Evolutionary conservation across 2,888 invertebrate species (phyloP), one percentile per base, ranked within the genome.

Genomic region (Oxycera nigricornis): DNA sequence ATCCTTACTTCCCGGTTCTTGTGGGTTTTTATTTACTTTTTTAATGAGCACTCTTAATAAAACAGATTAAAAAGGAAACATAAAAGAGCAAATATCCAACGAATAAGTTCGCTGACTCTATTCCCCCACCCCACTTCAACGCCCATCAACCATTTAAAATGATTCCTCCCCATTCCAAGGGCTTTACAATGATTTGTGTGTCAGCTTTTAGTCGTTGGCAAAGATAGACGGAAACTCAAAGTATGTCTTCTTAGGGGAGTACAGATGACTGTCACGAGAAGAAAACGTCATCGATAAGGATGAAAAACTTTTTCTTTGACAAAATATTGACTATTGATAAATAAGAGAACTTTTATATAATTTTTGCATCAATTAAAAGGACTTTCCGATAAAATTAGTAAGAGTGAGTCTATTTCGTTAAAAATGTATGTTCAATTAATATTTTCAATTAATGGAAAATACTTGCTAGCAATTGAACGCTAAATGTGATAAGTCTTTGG

Each of bases 41-140:
- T 76, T 76, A 76, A 76, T 76, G 76, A 76, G 76, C 61, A 61
- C 73, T 76, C 76, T 74, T 76, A 76, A 76, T 76, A 76, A 76
- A 76, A 73, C 76, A 76, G 76, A 76, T 76, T 76, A 76, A 76
- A 76, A 74, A 74, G 73, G 73, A 73, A 74, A 70, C 76, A 76
- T 76, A 74, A 74, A 76, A 74, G 73, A 76, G 73, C 76, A 76
- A 76, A 74, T 55, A 76, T 76, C 74, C 72, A 28, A 67, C 59
- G 67, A 74, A 73, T 65, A 65, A 46, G 50, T 39, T 61, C n/a
- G 59, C 14, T 26, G 3, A 26, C 22, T 57, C 41, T 59, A 20
- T 59, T 61, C 46, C 46, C 61, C 61, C 17, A 14, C 30, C 46
- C 11, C 20, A 6, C 26, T 62, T 6, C 11, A 31, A 17, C n/a